Evolutionary conservation across 2,888 invertebrate species (phyloP).

Genomic region (Eucriotettix oculatus): DNA sequence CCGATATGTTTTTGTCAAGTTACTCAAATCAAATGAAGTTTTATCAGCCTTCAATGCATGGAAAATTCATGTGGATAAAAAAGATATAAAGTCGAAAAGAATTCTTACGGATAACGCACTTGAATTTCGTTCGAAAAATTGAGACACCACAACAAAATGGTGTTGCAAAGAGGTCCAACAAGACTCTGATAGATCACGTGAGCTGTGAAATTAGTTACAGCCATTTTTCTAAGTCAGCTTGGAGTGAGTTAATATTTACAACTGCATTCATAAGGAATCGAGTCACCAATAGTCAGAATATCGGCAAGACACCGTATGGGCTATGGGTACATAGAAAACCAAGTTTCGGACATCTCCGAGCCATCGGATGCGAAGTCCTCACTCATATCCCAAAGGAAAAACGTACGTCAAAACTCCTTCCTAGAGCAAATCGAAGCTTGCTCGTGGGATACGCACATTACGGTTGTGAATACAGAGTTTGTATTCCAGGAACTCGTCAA

Average conservation of each 20-base stretch:
- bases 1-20: not conserved
- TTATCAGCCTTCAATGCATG: too few species aligned
- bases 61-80: not conserved
- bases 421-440: constrained; percentile 9
- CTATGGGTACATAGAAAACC: not conserved
- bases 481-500: constrained; percentile 6
- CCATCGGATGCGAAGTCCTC: not conserved
- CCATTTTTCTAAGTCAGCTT: not conserved
- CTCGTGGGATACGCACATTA: constrained; percentile 12
- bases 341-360: not conserved
- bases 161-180: not conserved
- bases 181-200: not conserved
- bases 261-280: constrained; percentile 4
- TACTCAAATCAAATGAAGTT: not conserved
- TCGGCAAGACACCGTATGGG: not conserved
- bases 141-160: not conserved
- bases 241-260: not conserved
- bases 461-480: too few species aligned
- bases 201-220: not conserved
- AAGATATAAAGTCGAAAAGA: not conserved
- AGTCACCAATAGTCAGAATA: constrained; percentile 4
- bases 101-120: too few species aligned
- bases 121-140: too few species aligned
- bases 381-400: not conserved
- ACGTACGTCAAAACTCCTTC: constrained; percentile 6